Percentiles rank a stretch among this genome's conserved stretches.
These are phyloP conservation scores for Epinephelus fuscoguttatus DNA, from an alignment of 2,113 vertebrate genomes.

Conservation along the genomic window DNA sequence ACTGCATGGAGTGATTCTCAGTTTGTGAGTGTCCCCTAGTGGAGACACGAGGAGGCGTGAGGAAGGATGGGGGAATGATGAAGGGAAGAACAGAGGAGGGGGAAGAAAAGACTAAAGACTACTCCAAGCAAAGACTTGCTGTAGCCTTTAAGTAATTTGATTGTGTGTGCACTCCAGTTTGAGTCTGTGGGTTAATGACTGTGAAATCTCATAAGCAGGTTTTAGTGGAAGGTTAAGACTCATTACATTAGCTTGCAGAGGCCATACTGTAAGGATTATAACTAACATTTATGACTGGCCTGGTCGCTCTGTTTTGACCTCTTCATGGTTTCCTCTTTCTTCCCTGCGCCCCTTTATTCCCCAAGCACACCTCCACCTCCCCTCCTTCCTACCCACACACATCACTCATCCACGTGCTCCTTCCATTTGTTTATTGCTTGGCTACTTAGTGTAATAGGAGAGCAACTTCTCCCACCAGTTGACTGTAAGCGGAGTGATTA, in stretches of 20 bases:
- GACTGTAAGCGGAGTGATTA: constrained; percentile 53
- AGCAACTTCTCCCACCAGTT: constrained; percentile 11
- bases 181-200: constrained; percentile 59
- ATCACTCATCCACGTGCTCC: constrained; percentile 12
- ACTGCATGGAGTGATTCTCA: constrained; percentile 6
- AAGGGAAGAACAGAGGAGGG: background rate
- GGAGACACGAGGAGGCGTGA: constrained; percentile 22
- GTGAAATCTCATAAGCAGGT: constrained; percentile 56
- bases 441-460: constrained; percentile 53
- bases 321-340: background rate
- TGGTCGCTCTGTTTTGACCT: constrained; percentile 7
- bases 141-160: constrained; percentile 4
- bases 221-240: constrained; percentile 59
- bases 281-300: constrained; percentile 32
- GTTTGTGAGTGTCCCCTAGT: constrained; percentile 64
- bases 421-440: constrained; percentile 66
- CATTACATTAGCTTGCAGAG: constrained; percentile 46
- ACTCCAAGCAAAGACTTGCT: background rate
- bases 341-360: background rate
- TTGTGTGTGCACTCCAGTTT: constrained; percentile 35
- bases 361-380: background rate
- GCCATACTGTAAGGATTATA: constrained; percentile 29
- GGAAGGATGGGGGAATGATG: background rate
- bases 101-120: background rate
- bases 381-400: background rate